Evolutionary conservation across 92 coral and sea anemone genomes (phyloP).

Genomic region (Epizoanthus scotinus): DNA sequence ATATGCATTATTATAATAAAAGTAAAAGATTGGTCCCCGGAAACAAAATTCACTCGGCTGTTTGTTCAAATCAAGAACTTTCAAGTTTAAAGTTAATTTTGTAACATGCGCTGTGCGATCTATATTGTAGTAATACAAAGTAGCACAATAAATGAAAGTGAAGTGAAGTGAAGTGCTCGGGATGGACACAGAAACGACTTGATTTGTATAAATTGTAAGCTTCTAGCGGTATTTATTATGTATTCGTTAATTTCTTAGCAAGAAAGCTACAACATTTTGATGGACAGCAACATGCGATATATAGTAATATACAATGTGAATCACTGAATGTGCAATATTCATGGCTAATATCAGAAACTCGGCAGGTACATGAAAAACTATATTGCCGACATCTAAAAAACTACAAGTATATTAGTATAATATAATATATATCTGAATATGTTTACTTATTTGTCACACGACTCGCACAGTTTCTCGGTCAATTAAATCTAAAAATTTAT

Average conservation of each 20-base stretch:
- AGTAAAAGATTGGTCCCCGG: background rate
- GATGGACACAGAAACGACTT: background rate
- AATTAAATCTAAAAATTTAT: background rate
- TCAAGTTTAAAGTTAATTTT: no score
- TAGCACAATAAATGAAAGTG: no score
- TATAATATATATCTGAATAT: background rate
- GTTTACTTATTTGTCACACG: no score
- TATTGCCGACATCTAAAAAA: no score
- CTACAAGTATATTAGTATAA: no score
- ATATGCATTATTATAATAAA: background rate
- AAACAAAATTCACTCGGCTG: background rate
- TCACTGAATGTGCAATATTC: background rate
- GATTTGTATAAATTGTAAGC: background rate
- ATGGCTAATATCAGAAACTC: background rate
- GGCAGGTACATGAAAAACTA: constrained; percentile 10
- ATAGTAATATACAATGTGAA: background rate
- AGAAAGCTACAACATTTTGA: background rate
- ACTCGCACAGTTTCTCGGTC: background rate
- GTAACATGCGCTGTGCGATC: no score
- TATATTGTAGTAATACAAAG: no score
- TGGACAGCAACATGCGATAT: background rate
- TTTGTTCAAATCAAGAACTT: no score
- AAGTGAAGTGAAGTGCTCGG: no score
- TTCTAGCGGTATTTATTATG: background rate
- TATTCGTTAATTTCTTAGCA: background rate